phyloP scores from a whole-genome alignment of 2,113 vertebrate species.

The Leptobrachium ailaonicum region DNA sequence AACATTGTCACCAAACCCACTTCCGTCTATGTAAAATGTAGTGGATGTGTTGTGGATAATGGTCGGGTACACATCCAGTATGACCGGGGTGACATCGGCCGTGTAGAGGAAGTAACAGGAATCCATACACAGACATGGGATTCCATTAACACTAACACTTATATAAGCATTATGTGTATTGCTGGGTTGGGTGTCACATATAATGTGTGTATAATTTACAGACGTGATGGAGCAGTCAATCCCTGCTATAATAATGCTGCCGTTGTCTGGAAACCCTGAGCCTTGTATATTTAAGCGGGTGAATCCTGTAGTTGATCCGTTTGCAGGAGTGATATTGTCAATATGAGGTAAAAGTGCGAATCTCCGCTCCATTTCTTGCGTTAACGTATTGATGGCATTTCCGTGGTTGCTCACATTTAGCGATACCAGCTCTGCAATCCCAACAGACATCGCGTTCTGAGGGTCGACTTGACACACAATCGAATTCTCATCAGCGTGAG shows the following conservation, averaged over 20 bases:
- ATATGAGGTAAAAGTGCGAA: slow-evolving; percentile 78
- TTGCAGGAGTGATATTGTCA: slow-evolving; percentile 62
- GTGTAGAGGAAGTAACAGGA: slow-evolving; percentile 74
- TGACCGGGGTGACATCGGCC: slow-evolving; percentile 47
- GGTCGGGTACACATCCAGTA: slow-evolving; percentile 61
- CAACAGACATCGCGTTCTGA: slow-evolving; percentile 65
- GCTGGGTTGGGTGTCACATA: slow-evolving; percentile 72
- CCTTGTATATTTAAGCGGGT: slow-evolving; percentile 71
- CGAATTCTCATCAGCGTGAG: slow-evolving; percentile 65
- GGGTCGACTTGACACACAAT: slow-evolving; percentile 68
- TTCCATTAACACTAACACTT: slow-evolving; percentile 48
- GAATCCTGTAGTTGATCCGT: slow-evolving; percentile 70
- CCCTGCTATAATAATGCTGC: slow-evolving; percentile 57
- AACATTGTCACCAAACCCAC: slow-evolving; percentile 66
- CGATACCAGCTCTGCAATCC: slow-evolving; percentile 62
- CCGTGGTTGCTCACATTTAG: slow-evolving; percentile 74
- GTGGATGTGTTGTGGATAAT: slow-evolving; percentile 46
- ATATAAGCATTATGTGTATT: slow-evolving; percentile 51
- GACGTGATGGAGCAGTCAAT: slow-evolving; percentile 63
- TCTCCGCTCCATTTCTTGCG: slow-evolving; percentile 62
- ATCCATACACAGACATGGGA: slow-evolving; percentile 65
- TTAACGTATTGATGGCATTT: slow-evolving; percentile 59
- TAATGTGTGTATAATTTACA: slow-evolving; percentile 69
- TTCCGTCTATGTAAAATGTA: slow-evolving; percentile 64
- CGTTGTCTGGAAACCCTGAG: slow-evolving; percentile 70